These are phyloP conservation scores for Colletes gigas DNA, from an alignment of 1,140 invertebrate genomes.

Conservation along the genomic window DNA sequence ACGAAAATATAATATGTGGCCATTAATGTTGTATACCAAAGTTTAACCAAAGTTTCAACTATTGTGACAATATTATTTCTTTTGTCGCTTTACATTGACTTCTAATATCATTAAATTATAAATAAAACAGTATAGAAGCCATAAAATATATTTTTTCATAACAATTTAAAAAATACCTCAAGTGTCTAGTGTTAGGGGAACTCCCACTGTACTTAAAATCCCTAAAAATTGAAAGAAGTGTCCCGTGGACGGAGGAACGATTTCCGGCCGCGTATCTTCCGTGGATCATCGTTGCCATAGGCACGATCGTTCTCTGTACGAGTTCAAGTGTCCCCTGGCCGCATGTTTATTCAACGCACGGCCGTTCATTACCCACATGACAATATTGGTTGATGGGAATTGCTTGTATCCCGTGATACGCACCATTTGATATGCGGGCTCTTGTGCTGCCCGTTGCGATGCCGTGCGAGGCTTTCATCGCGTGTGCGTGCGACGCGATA, in stretches of 20 bases:
- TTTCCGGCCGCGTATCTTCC: conserved; percentile 1
- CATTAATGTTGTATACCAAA: no score
- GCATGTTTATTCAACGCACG: conserved; percentile 79
- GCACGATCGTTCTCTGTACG: conserved; percentile 39
- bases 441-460: conserved; percentile 3
- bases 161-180: no score
- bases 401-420: conserved; percentile 78
- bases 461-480: background rate
- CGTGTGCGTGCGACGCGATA: background rate
- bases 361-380: conserved; percentile 80
- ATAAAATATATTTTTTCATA: no score
- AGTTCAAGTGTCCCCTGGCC: conserved; percentile 55
- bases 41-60: no score
- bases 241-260: background rate
- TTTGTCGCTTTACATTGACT: no score
- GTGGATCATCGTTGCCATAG: conserved; percentile 60
- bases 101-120: no score
- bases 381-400: conserved; percentile 81
- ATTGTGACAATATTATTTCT: no score
- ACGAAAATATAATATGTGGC: no score
- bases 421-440: conserved; percentile 79
- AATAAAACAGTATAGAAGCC: no score
- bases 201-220: no score
- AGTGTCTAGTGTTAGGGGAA: no score
- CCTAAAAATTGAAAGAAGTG: background rate